Conservation (phyloP, 2,888 invertebrate species). For the Oligia strigilis region DNA sequence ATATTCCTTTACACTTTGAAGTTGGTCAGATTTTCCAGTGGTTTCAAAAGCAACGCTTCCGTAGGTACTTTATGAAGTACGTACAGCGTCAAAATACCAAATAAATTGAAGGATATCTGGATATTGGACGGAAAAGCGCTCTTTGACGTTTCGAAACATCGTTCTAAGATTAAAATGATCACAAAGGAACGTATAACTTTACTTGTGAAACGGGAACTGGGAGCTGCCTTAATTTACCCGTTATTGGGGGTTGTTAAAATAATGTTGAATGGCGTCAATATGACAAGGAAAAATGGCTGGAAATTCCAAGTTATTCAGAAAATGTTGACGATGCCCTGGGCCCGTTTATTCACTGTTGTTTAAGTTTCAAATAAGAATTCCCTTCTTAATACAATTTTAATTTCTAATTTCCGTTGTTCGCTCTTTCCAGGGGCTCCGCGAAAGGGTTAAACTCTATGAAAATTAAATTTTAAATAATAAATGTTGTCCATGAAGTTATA, state of each 20-base stretch:
- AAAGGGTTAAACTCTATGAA: constrained; percentile 36
- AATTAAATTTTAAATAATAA: constrained; percentile 54
- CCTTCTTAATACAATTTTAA: constrained; percentile 49
- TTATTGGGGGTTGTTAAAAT: constrained; percentile 15
- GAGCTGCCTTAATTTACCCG: constrained; percentile 14
- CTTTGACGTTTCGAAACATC: constrained; percentile 54
- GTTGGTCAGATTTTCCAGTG: constrained; percentile 6
- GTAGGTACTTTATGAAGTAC: constrained; percentile 21
- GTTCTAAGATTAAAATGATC: constrained; percentile 45
- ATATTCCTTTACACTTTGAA: constrained; percentile 5
- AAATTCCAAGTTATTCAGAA: neutral
- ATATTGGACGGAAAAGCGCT: constrained; percentile 53
- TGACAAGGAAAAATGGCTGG: neutral
- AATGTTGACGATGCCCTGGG: constrained; percentile 8
- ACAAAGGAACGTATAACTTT: constrained; percentile 43
- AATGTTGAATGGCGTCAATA: neutral
- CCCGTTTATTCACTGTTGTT: constrained; percentile 6
- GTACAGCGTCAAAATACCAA: constrained; percentile 50
- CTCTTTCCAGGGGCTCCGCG: constrained; percentile 9
- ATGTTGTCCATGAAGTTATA: constrained; percentile 28
- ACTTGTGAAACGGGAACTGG: constrained; percentile 24
- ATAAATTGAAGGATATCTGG: constrained; percentile 47
- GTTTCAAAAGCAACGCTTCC: constrained; percentile 16
- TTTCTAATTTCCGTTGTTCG: constrained; percentile 44
- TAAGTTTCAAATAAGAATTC: constrained; percentile 39